Conservation (phyloP, 2,888 invertebrate species). For the Cryptocephalus moraei region DNA sequence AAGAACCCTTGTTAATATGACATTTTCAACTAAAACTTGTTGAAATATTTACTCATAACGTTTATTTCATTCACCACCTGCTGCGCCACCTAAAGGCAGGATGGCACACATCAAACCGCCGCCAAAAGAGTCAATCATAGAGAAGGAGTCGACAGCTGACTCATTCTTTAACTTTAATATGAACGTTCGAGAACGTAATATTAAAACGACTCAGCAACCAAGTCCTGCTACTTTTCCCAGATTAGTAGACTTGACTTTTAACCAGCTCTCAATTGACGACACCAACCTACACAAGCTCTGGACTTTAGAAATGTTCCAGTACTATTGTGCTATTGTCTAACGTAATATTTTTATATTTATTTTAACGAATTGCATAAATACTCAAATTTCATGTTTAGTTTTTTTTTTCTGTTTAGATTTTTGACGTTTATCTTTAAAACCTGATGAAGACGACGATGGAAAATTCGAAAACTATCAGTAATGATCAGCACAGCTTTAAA, state of each 20-base stretch:
- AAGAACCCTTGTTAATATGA: no score
- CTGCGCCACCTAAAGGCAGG: neutral
- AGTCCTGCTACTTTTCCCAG: neutral
- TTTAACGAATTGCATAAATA: no score
- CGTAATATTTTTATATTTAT: no score
- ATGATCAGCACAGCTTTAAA: no score
- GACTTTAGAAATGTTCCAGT: constrained; percentile 1
- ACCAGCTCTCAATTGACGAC: neutral
- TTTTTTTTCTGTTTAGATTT: no score
- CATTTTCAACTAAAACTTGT: no score
- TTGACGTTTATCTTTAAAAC: no score
- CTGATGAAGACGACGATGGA: no score
- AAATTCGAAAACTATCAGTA: no score
- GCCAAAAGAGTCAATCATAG: neutral
- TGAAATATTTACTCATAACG: no score
- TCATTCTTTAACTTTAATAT: neutral
- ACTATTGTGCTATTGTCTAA: no score
- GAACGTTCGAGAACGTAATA: neutral
- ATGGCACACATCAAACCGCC: neutral
- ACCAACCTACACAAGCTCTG: neutral
- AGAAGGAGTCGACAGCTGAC: neutral
- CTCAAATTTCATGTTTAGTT: no score
- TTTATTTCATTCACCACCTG: neutral
- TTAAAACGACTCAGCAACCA: neutral
- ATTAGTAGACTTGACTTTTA: neutral